A percentile compares a stretch with the other conserved stretches of the same genome.
phyloP scores from a whole-genome alignment of 2,888 invertebrate species.

The Drosophila atripex region DNA sequence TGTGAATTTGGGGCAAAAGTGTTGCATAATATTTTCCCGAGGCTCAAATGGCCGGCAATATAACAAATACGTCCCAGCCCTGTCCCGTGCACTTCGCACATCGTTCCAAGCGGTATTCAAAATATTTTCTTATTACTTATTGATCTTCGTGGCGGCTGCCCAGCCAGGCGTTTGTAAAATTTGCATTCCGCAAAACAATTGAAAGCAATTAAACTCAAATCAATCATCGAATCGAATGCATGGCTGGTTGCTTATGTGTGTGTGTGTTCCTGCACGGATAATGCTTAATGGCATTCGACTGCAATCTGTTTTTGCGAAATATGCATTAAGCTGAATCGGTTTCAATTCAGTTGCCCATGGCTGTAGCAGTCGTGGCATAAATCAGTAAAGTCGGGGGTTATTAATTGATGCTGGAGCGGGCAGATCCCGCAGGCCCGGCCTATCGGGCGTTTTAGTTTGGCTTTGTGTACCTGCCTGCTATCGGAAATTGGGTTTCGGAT shows the following conservation, averaged over 20 bases:
- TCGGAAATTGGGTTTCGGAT: slow-evolving; percentile 26
- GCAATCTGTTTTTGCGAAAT: slow-evolving; percentile 53
- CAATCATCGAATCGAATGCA: slow-evolving; percentile 47
- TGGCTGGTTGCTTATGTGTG: neutral
- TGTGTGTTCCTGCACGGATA: slow-evolving; percentile 17
- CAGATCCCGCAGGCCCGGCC: neutral
- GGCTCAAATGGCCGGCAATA: slow-evolving; percentile 60
- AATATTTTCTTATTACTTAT: slow-evolving; percentile 26
- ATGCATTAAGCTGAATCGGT: slow-evolving; percentile 49
- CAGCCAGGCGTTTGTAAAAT: slow-evolving; percentile 27
- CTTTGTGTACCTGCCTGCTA: slow-evolving; percentile 21
- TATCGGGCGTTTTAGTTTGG: neutral
- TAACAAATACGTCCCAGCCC: slow-evolving; percentile 32
- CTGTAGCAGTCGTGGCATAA: slow-evolving; percentile 35
- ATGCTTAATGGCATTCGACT: slow-evolving; percentile 44
- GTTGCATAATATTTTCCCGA: slow-evolving; percentile 72
- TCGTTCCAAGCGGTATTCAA: slow-evolving; percentile 9
- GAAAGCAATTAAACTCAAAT: slow-evolving; percentile 69
- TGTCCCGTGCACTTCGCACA: slow-evolving; percentile 26
- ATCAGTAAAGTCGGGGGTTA: slow-evolving; percentile 25
- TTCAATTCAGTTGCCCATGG: slow-evolving; percentile 16
- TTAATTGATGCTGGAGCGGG: slow-evolving; percentile 20
- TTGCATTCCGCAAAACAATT: slow-evolving; percentile 58
- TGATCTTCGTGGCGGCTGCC: slow-evolving; percentile 9
- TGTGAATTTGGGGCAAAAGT: slow-evolving; percentile 63